Percentiles rank a stretch among this genome's conserved stretches.
Conservation (phyloP, 2,797 vertebrate genomes). For the Diglossa cyanea region DNA sequence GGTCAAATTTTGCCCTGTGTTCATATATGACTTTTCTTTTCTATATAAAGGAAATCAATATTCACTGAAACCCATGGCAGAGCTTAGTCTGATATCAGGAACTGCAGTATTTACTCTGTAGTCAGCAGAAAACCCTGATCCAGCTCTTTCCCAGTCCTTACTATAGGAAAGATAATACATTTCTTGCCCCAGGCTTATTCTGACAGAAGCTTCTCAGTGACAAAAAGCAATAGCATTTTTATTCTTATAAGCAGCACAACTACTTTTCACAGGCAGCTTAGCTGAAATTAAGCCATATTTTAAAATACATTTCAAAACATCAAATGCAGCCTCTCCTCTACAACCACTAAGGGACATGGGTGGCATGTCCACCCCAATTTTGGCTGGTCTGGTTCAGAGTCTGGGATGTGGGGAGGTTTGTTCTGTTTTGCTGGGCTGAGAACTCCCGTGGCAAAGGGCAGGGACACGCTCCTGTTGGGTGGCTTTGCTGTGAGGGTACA, state of each 20-base stretch:
- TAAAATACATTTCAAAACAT: neutral
- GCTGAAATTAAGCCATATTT: neutral
- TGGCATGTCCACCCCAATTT: rapidly evolving
- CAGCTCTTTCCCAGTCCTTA: neutral
- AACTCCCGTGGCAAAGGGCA: rapidly evolving
- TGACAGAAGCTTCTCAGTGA: neutral
- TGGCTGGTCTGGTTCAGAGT: neutral
- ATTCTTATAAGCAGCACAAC: neutral
- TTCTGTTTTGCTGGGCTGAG: neutral
- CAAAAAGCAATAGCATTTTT: neutral
- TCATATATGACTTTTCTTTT: neutral
- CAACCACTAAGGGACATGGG: rapidly evolving
- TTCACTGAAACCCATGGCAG: neutral
- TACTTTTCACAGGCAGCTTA: neutral
- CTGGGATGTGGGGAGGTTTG: rapidly evolving
- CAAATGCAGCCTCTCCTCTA: neutral
- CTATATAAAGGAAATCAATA: neutral
- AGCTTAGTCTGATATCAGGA: neutral
- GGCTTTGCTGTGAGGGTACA: neutral
- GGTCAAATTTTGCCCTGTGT: neutral
- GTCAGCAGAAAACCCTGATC: neutral
- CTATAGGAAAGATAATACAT: neutral
- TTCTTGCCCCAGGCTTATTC: neutral
- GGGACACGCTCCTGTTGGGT: rapidly evolving
- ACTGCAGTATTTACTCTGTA: rapidly evolving